phyloP scores from a whole-genome alignment of 1,140 invertebrate species.

The Lordiphosa mommai region DNA sequence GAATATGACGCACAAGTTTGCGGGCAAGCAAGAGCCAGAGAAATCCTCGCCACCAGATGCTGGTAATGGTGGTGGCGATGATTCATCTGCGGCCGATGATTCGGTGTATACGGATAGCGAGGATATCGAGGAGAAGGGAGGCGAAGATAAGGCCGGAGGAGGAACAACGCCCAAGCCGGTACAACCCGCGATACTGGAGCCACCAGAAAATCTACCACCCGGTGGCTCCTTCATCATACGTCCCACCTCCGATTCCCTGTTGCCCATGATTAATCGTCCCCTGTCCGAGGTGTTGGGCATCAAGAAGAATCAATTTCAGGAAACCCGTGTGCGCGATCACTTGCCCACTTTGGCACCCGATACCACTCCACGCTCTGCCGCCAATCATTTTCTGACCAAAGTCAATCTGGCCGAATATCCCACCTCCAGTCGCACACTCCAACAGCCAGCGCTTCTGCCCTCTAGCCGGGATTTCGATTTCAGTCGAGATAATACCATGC shows the following conservation, averaged over 20 bases:
- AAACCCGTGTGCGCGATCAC: slow-evolving; percentile 68
- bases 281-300: slow-evolving; percentile 78
- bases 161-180: slow-evolving; percentile 38
- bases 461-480: slow-evolving; percentile 69
- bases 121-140: slow-evolving; percentile 29
- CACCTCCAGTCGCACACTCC: slow-evolving; percentile 43
- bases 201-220: slow-evolving; percentile 38
- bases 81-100: slow-evolving; percentile 57
- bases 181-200: slow-evolving; percentile 52
- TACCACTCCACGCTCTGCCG: slow-evolving; percentile 41
- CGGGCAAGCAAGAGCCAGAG: slow-evolving; percentile 13
- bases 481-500: slow-evolving; percentile 73
- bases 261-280: slow-evolving; percentile 79
- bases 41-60: slow-evolving; percentile 2
- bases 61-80: slow-evolving; percentile 21
- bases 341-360: slow-evolving; percentile 37
- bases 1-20: slow-evolving; percentile 75
- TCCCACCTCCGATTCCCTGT: slow-evolving; percentile 63
- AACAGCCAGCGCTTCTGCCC: slow-evolving; percentile 27
- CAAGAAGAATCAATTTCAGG: slow-evolving; percentile 79
- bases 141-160: slow-evolving; percentile 10
- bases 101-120: slow-evolving; percentile 62
- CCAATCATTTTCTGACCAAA: slow-evolving; percentile 67
- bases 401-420: slow-evolving; percentile 75
- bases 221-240: slow-evolving; percentile 70